These are phyloP conservation scores for Leptinotarsa rubiginosa DNA, from an alignment of 2,888 invertebrate species.

Conservation along the genomic window DNA sequence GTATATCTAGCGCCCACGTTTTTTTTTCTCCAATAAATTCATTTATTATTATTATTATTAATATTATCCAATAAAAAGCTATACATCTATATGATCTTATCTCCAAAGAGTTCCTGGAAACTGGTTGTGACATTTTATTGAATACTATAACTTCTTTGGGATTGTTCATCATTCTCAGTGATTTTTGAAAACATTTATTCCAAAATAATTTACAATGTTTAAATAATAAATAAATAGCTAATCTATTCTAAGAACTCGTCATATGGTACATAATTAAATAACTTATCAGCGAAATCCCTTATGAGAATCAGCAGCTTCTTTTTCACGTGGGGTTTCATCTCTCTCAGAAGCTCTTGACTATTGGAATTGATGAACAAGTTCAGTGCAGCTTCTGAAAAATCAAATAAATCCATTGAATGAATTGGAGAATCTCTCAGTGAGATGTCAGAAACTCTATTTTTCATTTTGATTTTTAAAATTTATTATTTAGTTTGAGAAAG, in stretches of 20 bases:
- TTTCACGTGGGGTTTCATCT: conserved; percentile 88
- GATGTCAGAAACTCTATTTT: no score
- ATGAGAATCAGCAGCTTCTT: conserved; percentile 81
- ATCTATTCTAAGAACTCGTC: conserved; percentile 67
- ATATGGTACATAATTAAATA: conserved; percentile 82
- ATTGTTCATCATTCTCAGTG: neutral
- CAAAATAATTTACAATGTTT: conserved; percentile 2
- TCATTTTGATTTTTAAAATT: no score
- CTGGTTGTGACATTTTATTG: no score
- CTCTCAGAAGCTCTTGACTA: conserved; percentile 84
- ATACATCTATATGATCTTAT: no score
- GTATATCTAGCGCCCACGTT: no score
- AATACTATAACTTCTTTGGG: no score
- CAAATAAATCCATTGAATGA: neutral
- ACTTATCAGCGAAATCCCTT: conserved; percentile 79
- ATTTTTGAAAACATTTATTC: neutral
- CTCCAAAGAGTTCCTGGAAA: no score
- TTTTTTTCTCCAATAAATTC: no score
- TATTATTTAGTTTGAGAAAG: no score
- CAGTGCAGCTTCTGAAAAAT: conserved; percentile 80
- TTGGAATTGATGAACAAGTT: conserved; percentile 90
- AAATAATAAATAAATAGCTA: conserved; percentile 26
- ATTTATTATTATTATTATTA: no score
- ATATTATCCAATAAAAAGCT: no score
- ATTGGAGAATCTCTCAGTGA: neutral